Base-by-base conservation (phyloP, 1,140 invertebrate genomes). In the Trigoniulus corallinus region DNA sequence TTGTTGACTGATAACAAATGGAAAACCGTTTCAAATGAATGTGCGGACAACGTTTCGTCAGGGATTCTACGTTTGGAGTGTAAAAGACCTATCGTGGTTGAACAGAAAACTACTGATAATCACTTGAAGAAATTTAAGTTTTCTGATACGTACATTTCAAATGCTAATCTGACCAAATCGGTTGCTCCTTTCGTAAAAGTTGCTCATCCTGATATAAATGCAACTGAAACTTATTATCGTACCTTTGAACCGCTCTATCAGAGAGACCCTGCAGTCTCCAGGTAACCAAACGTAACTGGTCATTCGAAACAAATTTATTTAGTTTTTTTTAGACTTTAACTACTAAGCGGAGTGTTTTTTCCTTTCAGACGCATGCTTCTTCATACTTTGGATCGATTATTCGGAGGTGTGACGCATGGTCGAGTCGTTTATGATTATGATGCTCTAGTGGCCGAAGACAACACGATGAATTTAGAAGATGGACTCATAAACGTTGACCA, bases 181-280 rank as follows among this genome's bases (percentile, higher is more conserved):
- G 71, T 83, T 3, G 73, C 78, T 42, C 72, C 73, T 10, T 82
- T 83, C 64, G 75, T 80, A 0, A 84, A 84, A 66, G 74, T 83
- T 2, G 78, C 81, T 1, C 84, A 81, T 64, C 81, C 82, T 24
- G 82, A 84, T 58, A 65, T 83, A 61, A 65, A 71, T 22, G 75
- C 75, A 21, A n/a, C n/a, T n/a, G 67, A 71, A 21, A 59, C 64
- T 0, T 68, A 64, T 25, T 64, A 69, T 21, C 66, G 21, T 18
- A 23, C 12, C 4, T 25, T 72, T 0, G 78, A 82, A 58, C 73
- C 74, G 15, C 59, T 81, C 3, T 74, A 78, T 56, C 65, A 70
- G 54, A 78, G 77, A 62, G 78, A 82, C 54, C 64, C 74, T 47
- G 70, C 70, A 55, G 70, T 77, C 27, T 79, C 75, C 61, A 74